Percentiles rank a stretch among this genome's conserved stretches.
phyloP scores from a whole-genome alignment of 1,140 invertebrate species.

The Tetragnatha versicolor region DNA sequence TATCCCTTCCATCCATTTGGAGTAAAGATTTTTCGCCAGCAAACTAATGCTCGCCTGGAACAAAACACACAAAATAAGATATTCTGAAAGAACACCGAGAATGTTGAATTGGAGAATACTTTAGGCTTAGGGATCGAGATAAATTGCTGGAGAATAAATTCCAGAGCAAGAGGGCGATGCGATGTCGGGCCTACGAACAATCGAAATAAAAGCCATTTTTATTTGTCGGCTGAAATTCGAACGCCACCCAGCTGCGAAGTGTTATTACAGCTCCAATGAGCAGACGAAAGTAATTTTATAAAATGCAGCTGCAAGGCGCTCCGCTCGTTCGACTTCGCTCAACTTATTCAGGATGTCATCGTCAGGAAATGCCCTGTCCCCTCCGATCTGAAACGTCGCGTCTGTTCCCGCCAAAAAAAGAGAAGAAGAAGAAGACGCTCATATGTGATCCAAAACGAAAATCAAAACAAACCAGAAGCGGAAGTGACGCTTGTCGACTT shows the following conservation, averaged over 20 bases:
- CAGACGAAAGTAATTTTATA: conserved; percentile 38
- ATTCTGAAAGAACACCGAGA: too few relatives aligned
- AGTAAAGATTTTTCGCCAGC: too few relatives aligned
- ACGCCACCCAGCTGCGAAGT: conserved; percentile 10
- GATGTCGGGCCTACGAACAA: too few relatives aligned
- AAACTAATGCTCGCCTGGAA: too few relatives aligned
- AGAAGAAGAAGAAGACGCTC: background rate
- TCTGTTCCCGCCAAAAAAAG: background rate
- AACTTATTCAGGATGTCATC: conserved; percentile 25
- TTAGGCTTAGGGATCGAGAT: too few relatives aligned
- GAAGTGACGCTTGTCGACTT: conserved; percentile 37
- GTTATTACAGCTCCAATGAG: conserved; percentile 34
- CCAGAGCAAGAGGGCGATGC: too few relatives aligned
- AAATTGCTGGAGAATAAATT: too few relatives aligned
- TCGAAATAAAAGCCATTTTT: background rate
- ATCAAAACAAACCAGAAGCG: conserved; percentile 41
- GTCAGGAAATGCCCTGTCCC: conserved; percentile 28
- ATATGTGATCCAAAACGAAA: background rate
- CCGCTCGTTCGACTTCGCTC: background rate
- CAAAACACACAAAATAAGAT: too few relatives aligned
- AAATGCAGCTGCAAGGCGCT: conserved; percentile 32
- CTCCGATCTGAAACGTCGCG: conserved; percentile 18
- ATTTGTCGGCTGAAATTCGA: background rate
- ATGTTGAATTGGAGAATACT: too few relatives aligned
- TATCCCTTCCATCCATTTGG: too few relatives aligned